Evolutionary conservation across 2,888 invertebrate genomes (phyloP), one percentile per base, ranked within the genome.

Genomic region (Conchocele bisecta): DNA sequence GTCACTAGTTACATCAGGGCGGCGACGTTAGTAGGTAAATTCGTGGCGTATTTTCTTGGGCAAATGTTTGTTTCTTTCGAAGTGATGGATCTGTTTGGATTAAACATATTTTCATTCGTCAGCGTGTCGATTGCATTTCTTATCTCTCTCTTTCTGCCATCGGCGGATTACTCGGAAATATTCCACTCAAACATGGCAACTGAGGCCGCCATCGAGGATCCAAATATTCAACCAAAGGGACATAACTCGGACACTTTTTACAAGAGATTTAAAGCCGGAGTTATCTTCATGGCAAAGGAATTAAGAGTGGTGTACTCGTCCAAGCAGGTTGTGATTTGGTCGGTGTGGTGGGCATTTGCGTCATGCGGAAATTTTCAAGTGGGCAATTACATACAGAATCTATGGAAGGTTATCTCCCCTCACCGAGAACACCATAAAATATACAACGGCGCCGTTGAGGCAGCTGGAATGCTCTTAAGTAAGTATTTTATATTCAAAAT

Each of bases 1-100:
- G 97, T 97, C 2, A 96, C 98, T 0, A 95, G 97, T 0, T 96
- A 95, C 89, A 96, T 96, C 0, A 93, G 97, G 83, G 95, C 95
- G 13, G 96, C 97, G 0, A 94, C 95, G 67, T 93, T 97, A 33
- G 91, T 94, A 2, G 98, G 98, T 4, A 93, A 96, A 69, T 96
- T 95, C 89, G 87, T 95, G 11, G 95, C 96, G 0, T 95, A 95
- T 4, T 87, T 94, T 15, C 89, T 94, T 17, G 94, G 95, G 0
- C 98, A 98, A 90, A 85, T 95, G 0, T 92, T 96, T n/a, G 93
- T 95, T 0, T 94, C 95, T 26, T 94, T 93, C 46, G 87, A 82
- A 22, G 44, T 94, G 11, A 93, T 96, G 93, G 92, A 95, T 90
- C 96, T 95, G 85, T 92, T 95, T 53, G 93, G 95, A 31, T 93